Conservation (phyloP, 2,113 vertebrate genomes). For the Peromyscus leucopus region DNA sequence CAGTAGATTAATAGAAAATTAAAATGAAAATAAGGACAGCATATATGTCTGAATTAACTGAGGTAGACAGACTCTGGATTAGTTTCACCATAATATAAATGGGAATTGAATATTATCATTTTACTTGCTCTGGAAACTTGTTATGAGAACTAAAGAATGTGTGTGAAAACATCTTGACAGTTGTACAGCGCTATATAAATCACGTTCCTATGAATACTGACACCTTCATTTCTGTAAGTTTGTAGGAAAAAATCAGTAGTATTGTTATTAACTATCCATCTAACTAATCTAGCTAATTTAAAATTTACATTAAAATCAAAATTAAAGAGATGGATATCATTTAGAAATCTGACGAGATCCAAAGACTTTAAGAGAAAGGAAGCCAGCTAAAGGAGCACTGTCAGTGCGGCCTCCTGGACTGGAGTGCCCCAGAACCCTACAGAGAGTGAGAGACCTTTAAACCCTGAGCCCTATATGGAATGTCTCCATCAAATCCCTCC, state of each 20-base stretch:
- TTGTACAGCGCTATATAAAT: background rate
- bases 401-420: background rate
- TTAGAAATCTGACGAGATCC: background rate
- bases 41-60: background rate
- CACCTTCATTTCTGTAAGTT: background rate
- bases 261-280: background rate
- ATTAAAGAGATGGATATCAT: background rate
- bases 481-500: background rate
- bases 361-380: background rate
- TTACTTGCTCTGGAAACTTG: background rate
- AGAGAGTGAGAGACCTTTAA: background rate
- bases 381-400: background rate
- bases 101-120: background rate
- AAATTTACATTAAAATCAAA: background rate
- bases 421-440: background rate
- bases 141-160: background rate
- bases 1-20: background rate
- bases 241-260: background rate
- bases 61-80: background rate
- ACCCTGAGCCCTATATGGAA: background rate
- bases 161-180: background rate
- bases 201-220: background rate
- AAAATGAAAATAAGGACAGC: constrained; percentile 7
- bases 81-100: background rate
- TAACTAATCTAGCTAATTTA: constrained; percentile 28